Conservation (phyloP, 2,797 vertebrate species). For the Bryconaethiops microstoma region DNA sequence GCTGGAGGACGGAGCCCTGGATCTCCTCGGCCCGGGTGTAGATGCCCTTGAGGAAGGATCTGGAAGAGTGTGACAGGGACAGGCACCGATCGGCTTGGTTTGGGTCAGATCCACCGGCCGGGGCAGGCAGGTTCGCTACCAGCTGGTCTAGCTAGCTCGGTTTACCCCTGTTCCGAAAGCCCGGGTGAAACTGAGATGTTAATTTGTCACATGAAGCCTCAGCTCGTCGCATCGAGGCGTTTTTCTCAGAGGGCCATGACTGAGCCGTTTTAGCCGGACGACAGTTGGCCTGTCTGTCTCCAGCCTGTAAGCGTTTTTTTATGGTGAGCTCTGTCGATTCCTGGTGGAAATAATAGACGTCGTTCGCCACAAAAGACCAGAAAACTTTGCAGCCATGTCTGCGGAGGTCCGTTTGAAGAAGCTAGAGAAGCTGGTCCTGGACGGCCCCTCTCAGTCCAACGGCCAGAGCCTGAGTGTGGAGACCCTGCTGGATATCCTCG, state of each 20-base stretch:
- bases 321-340: constrained; percentile 50
- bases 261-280: constrained; percentile 51
- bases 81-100: constrained; percentile 55
- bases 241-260: constrained; percentile 63
- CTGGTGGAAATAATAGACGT: constrained; percentile 22
- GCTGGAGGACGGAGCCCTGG: constrained; percentile 50
- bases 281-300: constrained; percentile 54
- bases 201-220: constrained; percentile 50
- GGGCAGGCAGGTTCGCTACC: constrained; percentile 61
- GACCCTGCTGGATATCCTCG: constrained; percentile 94
- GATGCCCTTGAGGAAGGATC: constrained; percentile 32
- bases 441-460: constrained; percentile 87
- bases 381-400: constrained; percentile 79
- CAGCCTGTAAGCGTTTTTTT: constrained; percentile 58
- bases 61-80: constrained; percentile 47
- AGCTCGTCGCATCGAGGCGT: constrained; percentile 53
- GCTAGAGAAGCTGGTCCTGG: constrained; percentile 95
- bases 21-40: constrained; percentile 27
- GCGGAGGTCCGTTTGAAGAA: constrained; percentile 98
- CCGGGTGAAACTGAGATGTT: constrained; percentile 65
- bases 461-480: constrained; percentile 95
- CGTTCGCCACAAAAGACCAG: not conserved
- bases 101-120: constrained; percentile 65
- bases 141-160: constrained; percentile 52
- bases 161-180: constrained; percentile 60